phyloP scores from a whole-genome alignment of 2,113 vertebrate species.

The Psettodes erumei region DNA sequence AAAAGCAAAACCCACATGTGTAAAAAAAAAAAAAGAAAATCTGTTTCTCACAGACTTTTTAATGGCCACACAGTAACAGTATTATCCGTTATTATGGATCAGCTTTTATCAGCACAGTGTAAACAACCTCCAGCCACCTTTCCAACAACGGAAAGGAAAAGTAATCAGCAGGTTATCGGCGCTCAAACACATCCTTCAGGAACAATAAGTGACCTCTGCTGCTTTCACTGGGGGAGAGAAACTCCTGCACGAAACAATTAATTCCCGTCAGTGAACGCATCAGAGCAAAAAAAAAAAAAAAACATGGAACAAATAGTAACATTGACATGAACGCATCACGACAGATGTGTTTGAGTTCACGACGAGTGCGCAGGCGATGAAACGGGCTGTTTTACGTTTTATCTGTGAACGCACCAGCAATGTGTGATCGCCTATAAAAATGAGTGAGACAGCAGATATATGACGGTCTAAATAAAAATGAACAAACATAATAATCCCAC shows the following conservation, averaged over 20 bases:
- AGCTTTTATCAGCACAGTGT: not conserved
- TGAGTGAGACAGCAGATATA: not conserved
- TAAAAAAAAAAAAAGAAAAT: too few relatives aligned
- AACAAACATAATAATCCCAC: not conserved
- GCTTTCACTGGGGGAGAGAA: constrained; percentile 29
- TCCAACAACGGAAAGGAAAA: not conserved
- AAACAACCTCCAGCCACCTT: not conserved
- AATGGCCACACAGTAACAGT: not conserved
- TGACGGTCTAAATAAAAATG: not conserved
- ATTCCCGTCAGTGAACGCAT: not conserved
- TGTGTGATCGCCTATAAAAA: not conserved
- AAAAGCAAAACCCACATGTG: too few relatives aligned
- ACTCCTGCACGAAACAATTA: not conserved
- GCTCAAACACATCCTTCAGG: not conserved
- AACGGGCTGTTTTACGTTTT: not conserved
- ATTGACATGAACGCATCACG: not conserved
- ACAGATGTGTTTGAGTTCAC: not conserved
- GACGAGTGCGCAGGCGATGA: not conserved
- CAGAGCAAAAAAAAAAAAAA: not conserved
- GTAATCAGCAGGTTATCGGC: not conserved
- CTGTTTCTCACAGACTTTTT: not conserved
- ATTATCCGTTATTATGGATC: not conserved
- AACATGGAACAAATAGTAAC: too few relatives aligned
- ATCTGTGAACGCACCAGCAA: constrained; percentile 43
- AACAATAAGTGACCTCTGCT: constrained; percentile 26